A percentile compares a stretch with the other conserved stretches of the same genome.
phyloP scores from a whole-genome alignment of 2,888 invertebrate genomes.

The Xanthorhoe designata region DNA sequence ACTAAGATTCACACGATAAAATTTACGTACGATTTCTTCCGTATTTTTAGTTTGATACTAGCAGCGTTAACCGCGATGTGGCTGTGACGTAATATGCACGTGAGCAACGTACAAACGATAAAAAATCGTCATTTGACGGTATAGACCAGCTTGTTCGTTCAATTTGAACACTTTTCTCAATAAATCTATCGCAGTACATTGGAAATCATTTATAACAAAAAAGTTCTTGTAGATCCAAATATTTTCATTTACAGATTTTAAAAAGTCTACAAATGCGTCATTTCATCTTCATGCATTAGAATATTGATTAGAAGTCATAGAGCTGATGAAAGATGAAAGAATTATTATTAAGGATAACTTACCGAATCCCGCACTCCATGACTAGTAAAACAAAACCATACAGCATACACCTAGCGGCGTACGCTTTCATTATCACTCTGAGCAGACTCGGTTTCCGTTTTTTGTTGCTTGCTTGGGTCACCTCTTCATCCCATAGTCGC shows the following conservation, averaged over 20 bases:
- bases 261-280: not conserved
- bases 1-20: slow-evolving; percentile 7
- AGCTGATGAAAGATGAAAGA: not conserved
- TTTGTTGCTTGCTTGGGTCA: slow-evolving; percentile 64
- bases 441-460: slow-evolving; percentile 84
- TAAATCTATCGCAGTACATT: not conserved
- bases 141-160: not conserved
- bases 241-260: not conserved
- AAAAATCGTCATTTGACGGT: not conserved
- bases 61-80: not conserved
- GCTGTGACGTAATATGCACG: not conserved
- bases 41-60: slow-evolving; percentile 11
- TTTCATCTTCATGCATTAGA: not conserved
- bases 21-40: slow-evolving; percentile 8
- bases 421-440: slow-evolving; percentile 84
- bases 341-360: slow-evolving; percentile 52
- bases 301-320: not conserved
- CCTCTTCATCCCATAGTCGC: slow-evolving; percentile 82
- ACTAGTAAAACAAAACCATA: slow-evolving; percentile 86
- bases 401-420: slow-evolving; percentile 84
- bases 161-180: too few relatives aligned
- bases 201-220: not conserved
- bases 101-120: not conserved
- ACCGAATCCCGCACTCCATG: slow-evolving; percentile 87
- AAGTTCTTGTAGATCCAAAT: not conserved